Evolutionary conservation across 2,113 vertebrate genomes (phyloP).

Genomic region (Thunnus thynnus): DNA sequence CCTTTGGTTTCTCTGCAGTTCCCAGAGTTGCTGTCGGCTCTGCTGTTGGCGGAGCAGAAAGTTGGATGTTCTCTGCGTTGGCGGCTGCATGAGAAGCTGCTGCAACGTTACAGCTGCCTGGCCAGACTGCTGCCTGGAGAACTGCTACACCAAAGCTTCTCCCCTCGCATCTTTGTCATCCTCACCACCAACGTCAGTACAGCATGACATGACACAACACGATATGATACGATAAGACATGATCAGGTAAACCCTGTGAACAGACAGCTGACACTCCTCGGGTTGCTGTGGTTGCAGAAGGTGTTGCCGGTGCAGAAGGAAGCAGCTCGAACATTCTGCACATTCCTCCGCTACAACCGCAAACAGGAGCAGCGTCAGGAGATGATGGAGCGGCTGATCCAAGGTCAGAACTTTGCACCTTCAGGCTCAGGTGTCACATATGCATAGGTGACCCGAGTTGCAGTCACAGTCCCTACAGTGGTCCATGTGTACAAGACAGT

Average conservation of each 20-base stretch:
- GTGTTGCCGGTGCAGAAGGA: conserved; percentile 95
- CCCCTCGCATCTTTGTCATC: conserved; percentile 93
- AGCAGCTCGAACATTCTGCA: conserved; percentile 92
- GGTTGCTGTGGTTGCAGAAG: conserved; percentile 84
- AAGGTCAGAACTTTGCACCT: conserved; percentile 85
- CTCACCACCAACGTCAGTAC: conserved; percentile 92
- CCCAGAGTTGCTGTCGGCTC: conserved; percentile 90
- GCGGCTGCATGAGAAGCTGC: conserved; percentile 93
- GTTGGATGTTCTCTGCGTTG: conserved; percentile 93
- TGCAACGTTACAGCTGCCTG: conserved; percentile 93
- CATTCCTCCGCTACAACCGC: conserved; percentile 94
- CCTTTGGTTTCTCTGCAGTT: conserved; percentile 61
- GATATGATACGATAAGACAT: fast-evolving
- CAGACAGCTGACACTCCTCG: neutral
- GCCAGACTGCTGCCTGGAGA: conserved; percentile 93
- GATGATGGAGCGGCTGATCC: conserved; percentile 92
- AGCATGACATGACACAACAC: neutral
- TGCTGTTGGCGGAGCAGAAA: conserved; percentile 92
- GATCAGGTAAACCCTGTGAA: too few species aligned
- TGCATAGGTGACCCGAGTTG: neutral
- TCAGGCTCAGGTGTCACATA: neutral
- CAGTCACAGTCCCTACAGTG: neutral
- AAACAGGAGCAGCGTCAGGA: conserved; percentile 95
- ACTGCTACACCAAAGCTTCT: conserved; percentile 94
- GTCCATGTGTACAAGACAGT: too few species aligned